A percentile compares a stretch with the other conserved stretches of the same genome.
These are phyloP conservation scores for Lasiurus borealis DNA, from an alignment of 2,113 vertebrate genomes.

Conservation along the genomic window DNA sequence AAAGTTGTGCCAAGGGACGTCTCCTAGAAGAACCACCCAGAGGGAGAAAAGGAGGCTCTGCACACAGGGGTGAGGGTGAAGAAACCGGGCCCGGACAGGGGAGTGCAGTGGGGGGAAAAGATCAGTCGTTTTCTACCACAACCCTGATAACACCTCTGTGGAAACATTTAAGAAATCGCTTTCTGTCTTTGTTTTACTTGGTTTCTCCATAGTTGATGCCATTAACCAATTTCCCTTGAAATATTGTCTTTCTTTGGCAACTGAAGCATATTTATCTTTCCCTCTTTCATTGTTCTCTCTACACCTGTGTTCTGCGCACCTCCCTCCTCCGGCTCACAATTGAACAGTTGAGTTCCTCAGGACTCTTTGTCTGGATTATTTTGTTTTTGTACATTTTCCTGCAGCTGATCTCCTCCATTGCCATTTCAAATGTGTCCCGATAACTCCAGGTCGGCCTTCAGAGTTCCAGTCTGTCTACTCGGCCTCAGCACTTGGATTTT, in stretches of 20 bases:
- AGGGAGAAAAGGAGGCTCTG: not conserved
- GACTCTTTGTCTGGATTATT: not conserved
- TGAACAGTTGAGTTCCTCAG: not conserved
- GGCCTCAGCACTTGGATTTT: not conserved
- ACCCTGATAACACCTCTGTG: not conserved
- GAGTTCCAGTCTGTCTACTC: not conserved
- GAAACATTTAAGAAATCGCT: not conserved
- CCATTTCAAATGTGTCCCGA: not conserved
- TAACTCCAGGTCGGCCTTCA: no score
- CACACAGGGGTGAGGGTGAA: not conserved
- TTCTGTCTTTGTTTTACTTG: not conserved
- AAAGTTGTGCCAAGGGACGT: fast-evolving
- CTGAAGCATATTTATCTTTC: not conserved
- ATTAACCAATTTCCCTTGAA: not conserved
- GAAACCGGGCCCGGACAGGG: not conserved
- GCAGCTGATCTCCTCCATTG: not conserved
- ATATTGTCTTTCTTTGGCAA: not conserved
- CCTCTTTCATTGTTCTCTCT: not conserved
- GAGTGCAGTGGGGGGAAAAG: not conserved
- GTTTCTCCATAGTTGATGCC: not conserved
- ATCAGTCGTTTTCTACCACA: not conserved
- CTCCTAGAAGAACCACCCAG: not conserved
- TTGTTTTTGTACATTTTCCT: not conserved
- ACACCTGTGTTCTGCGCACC: not conserved
- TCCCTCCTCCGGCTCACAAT: not conserved